These are phyloP conservation scores for Drosophila peninsularis DNA, from an alignment of 2,888 invertebrate genomes.

Conservation along the genomic window DNA sequence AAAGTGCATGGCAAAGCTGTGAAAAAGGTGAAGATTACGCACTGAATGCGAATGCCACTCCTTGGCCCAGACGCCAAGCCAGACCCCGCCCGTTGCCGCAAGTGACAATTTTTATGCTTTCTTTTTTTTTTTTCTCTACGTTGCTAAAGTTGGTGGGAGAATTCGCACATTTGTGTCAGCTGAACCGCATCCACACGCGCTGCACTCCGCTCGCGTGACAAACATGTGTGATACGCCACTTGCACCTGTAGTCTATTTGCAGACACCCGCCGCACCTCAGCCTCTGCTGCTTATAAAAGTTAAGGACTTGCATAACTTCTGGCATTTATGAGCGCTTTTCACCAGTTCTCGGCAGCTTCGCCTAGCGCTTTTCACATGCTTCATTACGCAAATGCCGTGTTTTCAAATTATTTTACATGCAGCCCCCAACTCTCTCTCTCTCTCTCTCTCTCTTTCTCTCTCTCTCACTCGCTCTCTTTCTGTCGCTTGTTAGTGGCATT, in stretches of 20 bases:
- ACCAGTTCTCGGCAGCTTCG: conserved; percentile 53
- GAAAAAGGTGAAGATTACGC: conserved; percentile 78
- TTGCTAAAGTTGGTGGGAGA: conserved; percentile 59
- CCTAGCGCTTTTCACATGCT: conserved; percentile 78
- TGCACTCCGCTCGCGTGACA: conserved; percentile 59
- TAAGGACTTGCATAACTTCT: conserved; percentile 76
- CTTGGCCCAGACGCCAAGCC: conserved; percentile 19
- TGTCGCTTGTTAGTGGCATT: conserved; percentile 47
- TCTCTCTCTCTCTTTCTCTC: neutral
- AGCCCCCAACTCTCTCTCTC: neutral
- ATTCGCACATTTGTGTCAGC: conserved; percentile 62
- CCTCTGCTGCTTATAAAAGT: conserved; percentile 66
- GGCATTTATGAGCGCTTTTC: conserved; percentile 75
- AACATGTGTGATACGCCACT: conserved; percentile 77
- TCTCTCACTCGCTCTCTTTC: neutral
- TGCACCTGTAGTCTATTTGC: conserved; percentile 65
- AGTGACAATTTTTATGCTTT: conserved; percentile 22
- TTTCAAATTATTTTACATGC: conserved; percentile 80
- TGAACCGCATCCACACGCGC: conserved; percentile 39
- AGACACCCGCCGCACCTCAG: conserved; percentile 6
- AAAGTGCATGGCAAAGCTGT: conserved; percentile 66
- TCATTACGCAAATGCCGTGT: conserved; percentile 84
- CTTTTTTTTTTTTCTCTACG: conserved; percentile 12
- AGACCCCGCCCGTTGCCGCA: neutral
- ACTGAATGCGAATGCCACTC: conserved; percentile 70